Evolutionary conservation across 2,888 invertebrate species (phyloP).

Genomic region (Beris chalybata): DNA sequence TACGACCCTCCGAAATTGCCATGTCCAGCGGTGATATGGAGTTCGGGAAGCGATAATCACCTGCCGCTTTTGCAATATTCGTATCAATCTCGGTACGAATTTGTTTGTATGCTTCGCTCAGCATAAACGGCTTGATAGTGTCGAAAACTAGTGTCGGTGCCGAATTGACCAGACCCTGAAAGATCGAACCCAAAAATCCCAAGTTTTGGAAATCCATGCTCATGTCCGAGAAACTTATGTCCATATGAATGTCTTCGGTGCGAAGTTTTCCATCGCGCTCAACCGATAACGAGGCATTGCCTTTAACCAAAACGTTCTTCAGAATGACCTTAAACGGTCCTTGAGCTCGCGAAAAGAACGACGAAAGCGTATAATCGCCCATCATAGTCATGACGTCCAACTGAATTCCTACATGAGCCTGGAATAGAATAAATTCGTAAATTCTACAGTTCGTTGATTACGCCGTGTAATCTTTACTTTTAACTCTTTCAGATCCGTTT

Average conservation of each 20-base stretch:
- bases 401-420: conserved; percentile 72
- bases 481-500: conserved; percentile 74
- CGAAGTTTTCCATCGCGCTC: conserved; percentile 74
- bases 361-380: conserved; percentile 74
- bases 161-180: conserved; percentile 77
- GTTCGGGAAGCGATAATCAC: conserved; percentile 75
- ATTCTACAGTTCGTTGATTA: not conserved
- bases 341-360: conserved; percentile 69
- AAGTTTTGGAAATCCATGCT: conserved; percentile 81
- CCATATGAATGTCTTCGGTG: conserved; percentile 78
- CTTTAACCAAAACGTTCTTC: conserved; percentile 69
- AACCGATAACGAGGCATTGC: conserved; percentile 70
- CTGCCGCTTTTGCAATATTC: conserved; percentile 69
- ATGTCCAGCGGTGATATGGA: conserved; percentile 85
- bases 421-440: conserved; percentile 29
- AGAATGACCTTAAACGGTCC: conserved; percentile 81
- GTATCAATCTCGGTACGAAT: conserved; percentile 73
- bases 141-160: conserved; percentile 82
- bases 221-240: conserved; percentile 74
- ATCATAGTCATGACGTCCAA: conserved; percentile 71
- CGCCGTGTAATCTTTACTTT: conserved; percentile 58
- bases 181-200: conserved; percentile 69
- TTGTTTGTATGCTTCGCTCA: conserved; percentile 76
- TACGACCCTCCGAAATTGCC: conserved; percentile 74
- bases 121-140: conserved; percentile 81